Percentiles rank a stretch among this genome's conserved stretches.
Conservation (phyloP, 1,140 invertebrate species). For the Xylocopa sonorina region DNA sequence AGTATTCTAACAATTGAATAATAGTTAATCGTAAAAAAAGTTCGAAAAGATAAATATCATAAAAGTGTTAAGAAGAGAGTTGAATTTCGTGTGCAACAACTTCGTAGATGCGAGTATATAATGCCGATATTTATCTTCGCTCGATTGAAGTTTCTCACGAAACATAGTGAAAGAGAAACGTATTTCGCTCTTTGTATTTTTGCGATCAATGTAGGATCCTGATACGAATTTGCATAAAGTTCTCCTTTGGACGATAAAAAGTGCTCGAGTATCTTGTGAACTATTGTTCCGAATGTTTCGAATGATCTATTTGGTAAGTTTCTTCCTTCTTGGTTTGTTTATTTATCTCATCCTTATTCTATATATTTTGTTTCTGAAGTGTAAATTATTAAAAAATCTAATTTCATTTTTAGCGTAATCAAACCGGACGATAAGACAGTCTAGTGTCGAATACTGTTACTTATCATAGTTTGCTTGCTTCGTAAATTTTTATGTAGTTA, state of each 20-base stretch:
- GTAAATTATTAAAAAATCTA: no score
- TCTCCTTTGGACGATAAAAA: no score
- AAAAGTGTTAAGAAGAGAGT: slow-evolving; percentile 15
- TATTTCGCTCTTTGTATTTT: background rate
- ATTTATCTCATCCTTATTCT: background rate
- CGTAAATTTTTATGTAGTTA: slow-evolving; percentile 59
- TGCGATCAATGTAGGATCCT: no score
- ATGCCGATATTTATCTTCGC: background rate
- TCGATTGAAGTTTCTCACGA: slow-evolving; percentile 17
- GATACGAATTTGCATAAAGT: no score
- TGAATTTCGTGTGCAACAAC: slow-evolving; percentile 2
- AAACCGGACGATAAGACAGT: background rate
- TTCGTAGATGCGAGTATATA: background rate
- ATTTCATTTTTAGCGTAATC: no score
- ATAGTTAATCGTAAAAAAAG: background rate
- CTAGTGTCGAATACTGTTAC: background rate
- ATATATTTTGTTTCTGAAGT: slow-evolving; percentile 1
- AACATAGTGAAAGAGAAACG: background rate
- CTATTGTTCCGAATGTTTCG: background rate
- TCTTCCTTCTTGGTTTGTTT: background rate
- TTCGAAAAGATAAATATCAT: background rate
- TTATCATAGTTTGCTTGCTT: background rate
- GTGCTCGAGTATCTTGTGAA: no score
- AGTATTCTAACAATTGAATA: background rate
- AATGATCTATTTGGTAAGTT: background rate